Percentiles rank a stretch among this genome's conserved stretches.
Evolutionary conservation across 2,888 invertebrate genomes (phyloP).

Genomic region (Drosophila planitibia): DNA sequence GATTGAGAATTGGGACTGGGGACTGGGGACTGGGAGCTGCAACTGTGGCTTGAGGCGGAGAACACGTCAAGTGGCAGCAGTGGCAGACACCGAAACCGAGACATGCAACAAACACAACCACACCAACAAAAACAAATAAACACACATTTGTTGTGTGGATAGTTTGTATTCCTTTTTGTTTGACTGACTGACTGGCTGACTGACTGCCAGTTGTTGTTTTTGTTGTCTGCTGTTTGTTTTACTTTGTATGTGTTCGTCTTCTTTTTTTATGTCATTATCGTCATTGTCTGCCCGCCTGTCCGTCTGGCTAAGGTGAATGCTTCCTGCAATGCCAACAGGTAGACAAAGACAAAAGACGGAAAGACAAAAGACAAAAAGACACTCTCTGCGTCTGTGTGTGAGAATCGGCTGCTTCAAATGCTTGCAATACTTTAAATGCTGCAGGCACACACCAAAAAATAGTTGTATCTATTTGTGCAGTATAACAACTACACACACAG

Average conservation of each 20-base stretch:
- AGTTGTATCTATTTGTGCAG: slow-evolving; percentile 59
- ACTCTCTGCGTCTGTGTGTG: slow-evolving; percentile 45
- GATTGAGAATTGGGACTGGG: not conserved
- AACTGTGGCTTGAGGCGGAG: slow-evolving; percentile 46
- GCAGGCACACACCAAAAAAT: slow-evolving; percentile 63
- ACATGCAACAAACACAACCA: slow-evolving; percentile 35
- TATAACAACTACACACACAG: slow-evolving; percentile 10
- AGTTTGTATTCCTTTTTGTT: slow-evolving; percentile 61
- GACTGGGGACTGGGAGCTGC: slow-evolving; percentile 7
- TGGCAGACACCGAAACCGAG: slow-evolving; percentile 72
- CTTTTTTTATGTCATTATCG: slow-evolving; percentile 62
- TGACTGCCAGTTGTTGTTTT: slow-evolving; percentile 28
- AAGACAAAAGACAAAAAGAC: not conserved
- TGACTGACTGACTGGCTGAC: slow-evolving; percentile 40
- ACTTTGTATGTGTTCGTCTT: slow-evolving; percentile 38
- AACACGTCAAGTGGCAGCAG: slow-evolving; percentile 62
- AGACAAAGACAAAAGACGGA: slow-evolving; percentile 69
- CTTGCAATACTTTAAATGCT: slow-evolving; percentile 53
- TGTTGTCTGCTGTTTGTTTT: slow-evolving; percentile 62
- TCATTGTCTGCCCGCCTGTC: slow-evolving; percentile 56
- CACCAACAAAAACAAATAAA: slow-evolving; percentile 13
- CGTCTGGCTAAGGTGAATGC: slow-evolving; percentile 67
- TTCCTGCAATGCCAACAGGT: slow-evolving; percentile 82
- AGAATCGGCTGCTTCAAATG: slow-evolving; percentile 73
- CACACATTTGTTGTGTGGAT: slow-evolving; percentile 33